Conservation (phyloP, 2,888 invertebrate genomes). For the Drosophila nr. perissopoda region DNA sequence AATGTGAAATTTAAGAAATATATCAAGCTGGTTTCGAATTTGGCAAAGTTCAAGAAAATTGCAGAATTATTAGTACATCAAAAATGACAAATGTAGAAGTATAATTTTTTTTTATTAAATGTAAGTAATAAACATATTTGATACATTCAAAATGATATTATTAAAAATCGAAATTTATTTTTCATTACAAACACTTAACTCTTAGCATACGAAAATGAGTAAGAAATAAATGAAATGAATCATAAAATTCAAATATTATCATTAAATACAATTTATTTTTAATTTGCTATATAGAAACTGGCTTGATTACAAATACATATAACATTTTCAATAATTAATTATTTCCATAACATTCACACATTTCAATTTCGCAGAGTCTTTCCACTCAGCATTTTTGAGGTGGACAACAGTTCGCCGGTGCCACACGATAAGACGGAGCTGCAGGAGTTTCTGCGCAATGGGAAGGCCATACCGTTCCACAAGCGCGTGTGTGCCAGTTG, state of each 20-base stretch:
- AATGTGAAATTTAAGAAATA: not conserved
- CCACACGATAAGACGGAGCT: constrained; percentile 91
- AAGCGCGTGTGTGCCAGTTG: constrained; percentile 95
- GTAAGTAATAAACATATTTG: not conserved
- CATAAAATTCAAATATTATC: not conserved
- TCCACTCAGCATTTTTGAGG: constrained; percentile 95
- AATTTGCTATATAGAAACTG: no score
- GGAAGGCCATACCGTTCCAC: constrained; percentile 95
- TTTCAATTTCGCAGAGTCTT: constrained; percentile 88
- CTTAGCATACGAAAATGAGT: not conserved
- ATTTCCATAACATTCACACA: not conserved
- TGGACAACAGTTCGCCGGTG: constrained; percentile 88
- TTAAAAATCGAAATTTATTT: not conserved
- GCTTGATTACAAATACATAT: not conserved
- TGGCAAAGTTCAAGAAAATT: not conserved
- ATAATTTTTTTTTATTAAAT: not conserved
- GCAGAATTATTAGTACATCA: not conserved
- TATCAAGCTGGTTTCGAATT: not conserved
- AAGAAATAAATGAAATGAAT: not conserved
- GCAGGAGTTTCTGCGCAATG: constrained; percentile 90
- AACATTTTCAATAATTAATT: not conserved
- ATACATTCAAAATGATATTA: not conserved
- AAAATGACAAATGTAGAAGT: not conserved
- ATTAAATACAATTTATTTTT: not conserved
- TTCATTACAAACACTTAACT: not conserved